Percentiles rank a stretch among this genome's conserved stretches.
Conservation (phyloP, 1,140 invertebrate species). For the Catajapyx aquilonaris region DNA sequence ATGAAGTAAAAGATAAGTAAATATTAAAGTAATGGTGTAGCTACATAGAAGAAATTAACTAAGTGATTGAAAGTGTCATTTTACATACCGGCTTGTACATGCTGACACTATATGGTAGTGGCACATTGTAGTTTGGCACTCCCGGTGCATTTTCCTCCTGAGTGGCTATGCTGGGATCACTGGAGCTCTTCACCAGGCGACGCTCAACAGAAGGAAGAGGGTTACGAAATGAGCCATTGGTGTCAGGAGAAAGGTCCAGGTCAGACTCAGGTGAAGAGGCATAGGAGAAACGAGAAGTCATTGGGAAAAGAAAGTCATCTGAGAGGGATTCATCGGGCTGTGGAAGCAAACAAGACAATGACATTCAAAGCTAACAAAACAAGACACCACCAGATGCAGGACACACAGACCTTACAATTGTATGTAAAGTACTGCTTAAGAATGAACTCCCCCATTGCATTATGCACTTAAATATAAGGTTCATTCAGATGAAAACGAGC, state of each 20-base stretch:
- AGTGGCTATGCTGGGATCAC: conserved; percentile 64
- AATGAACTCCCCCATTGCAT: too few species aligned
- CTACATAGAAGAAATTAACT: too few species aligned
- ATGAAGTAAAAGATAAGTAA: too few species aligned
- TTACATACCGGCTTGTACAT: conserved; percentile 17
- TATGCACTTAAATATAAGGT: too few species aligned
- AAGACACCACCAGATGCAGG: conserved; percentile 1
- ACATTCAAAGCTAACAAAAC: conserved; percentile 16
- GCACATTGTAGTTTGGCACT: conserved; percentile 31
- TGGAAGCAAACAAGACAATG: conserved; percentile 20
- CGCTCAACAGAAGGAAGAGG: conserved; percentile 18
- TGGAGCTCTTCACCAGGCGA: conserved; percentile 58
- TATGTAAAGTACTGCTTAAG: too few species aligned
- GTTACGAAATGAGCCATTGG: conserved; percentile 35
- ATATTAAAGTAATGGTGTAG: too few species aligned
- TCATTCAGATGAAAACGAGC: too few species aligned
- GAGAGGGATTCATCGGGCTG: conserved; percentile 65
- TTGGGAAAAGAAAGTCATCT: conserved; percentile 94
- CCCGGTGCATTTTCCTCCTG: conserved; percentile 26
- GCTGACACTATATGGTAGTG: conserved; percentile 43
- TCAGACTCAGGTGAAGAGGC: conserved; percentile 90
- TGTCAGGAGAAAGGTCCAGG: conserved; percentile 60
- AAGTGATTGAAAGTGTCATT: too few species aligned
- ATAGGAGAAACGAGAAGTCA: conserved; percentile 86
- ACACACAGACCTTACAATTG: conserved; percentile 1